Base-by-base conservation (phyloP, 2,888 invertebrate genomes). In the Erannis defoliaria region DNA sequence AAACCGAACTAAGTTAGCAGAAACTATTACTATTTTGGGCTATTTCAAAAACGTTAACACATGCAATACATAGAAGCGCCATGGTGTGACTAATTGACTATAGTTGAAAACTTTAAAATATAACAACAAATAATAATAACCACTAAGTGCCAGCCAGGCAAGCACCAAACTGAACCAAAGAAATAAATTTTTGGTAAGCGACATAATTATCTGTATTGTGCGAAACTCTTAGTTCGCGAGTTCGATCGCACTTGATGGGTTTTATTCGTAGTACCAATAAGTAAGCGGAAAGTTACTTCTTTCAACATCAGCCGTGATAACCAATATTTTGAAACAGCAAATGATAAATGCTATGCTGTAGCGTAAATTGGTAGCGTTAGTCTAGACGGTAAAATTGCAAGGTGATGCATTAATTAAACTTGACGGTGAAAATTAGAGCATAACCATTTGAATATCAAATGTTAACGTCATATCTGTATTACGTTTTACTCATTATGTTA, bases 311-410 rank as follows among this genome's bases (percentile, higher is more conserved):
- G 69, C 72, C 66, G 72, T 75, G 66, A 70, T 78, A 75, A 71
- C 74, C 74, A 76, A 77, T 77, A 80, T 84, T 85, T 84, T 74
- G 76, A 78, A 82, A 82, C 66, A 67, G 65, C 71, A 69, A 70
- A 66, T 74, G 70, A 71, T 70, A 74, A 76, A 74, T 74, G 70
- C 60, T 74, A 73, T 71, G 71, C 73, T 67, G 62, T 70, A 75
- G 75, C 75, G 55, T 42, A 77, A 78, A 60, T 63, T 60, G 54
- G 70, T 73, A 71, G 65, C 65, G 83, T 16, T 31, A 12, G 31
- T 84, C 85, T 87, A 88, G 85, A 87, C 85, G 42, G 76, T 73
- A 77, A 83, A 87, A 87, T 84, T 82, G 79, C 78, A 81, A 80
- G 76, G 75, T 77, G 70, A 69, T 77, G 77, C 73, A 77, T 83